Conservation (phyloP, 2,888 invertebrate genomes). For the Clitarchus hookeri region DNA sequence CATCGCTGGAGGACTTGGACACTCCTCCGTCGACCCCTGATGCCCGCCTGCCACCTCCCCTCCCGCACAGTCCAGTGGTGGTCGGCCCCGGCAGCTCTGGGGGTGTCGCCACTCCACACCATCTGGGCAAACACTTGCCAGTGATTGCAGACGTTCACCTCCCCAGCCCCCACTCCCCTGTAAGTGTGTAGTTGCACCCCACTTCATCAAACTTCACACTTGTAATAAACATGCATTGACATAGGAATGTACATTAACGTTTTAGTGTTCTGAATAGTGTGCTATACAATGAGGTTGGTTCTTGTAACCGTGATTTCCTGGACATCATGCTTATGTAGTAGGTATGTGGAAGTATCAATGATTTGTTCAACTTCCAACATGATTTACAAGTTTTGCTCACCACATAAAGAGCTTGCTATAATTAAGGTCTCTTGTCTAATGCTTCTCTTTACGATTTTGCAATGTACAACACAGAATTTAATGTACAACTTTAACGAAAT, state of each 20-base stretch:
- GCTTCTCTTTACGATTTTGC: too few species aligned
- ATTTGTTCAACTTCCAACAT: constrained; percentile 2
- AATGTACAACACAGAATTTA: too few species aligned
- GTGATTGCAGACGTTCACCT: background rate
- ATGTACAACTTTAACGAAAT: too few species aligned
- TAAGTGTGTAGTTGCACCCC: background rate
- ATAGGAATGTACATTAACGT: too few species aligned
- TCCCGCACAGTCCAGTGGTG: background rate
- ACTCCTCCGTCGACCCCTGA: constrained; percentile 48
- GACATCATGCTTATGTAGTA: too few species aligned
- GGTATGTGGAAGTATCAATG: background rate
- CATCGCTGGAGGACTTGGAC: constrained; percentile 44
- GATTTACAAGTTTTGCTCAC: background rate
- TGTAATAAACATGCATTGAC: too few species aligned
- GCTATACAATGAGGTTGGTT: too few species aligned
- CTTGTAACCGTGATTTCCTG: too few species aligned
- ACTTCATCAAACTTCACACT: too few species aligned
- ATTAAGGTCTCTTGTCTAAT: too few species aligned
- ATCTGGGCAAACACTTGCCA: background rate
- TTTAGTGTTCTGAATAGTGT: too few species aligned
- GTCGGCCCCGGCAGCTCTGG: background rate
- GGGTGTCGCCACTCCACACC: background rate
- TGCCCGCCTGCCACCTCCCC: constrained; percentile 27
- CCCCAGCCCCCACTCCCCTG: constrained; percentile 15
- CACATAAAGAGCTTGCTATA: too few species aligned